Conservation (phyloP, 2,888 invertebrate genomes). For the Mycalesis mineus region DNA sequence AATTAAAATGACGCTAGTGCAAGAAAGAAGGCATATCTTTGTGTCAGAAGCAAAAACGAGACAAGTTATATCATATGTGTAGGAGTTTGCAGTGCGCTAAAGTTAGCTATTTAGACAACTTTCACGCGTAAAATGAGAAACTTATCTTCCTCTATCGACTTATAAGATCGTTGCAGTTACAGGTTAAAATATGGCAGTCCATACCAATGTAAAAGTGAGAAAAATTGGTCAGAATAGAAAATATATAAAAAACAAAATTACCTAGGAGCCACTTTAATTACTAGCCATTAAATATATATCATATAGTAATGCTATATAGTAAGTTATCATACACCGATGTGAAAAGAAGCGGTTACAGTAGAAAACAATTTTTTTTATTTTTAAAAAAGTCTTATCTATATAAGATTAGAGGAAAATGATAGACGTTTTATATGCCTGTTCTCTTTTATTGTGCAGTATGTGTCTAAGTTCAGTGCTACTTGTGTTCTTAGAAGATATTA, state of each 20-base stretch:
- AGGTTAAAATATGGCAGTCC: constrained; percentile 73
- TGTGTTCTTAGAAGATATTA: too few species aligned
- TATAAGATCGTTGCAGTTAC: constrained; percentile 41
- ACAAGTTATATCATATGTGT: too few species aligned
- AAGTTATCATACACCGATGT: constrained; percentile 60
- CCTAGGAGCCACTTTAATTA: constrained; percentile 45
- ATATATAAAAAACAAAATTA: constrained; percentile 40
- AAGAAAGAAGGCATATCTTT: too few species aligned
- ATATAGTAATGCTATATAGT: constrained; percentile 48
- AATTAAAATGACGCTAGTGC: too few species aligned
- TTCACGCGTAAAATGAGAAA: background rate
- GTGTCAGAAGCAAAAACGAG: too few species aligned
- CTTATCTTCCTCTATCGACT: background rate
- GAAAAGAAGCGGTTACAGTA: constrained; percentile 71
- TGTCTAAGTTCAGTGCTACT: too few species aligned
- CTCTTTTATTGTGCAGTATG: too few species aligned
- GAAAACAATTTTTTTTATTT: constrained; percentile 63
- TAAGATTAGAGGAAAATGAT: background rate
- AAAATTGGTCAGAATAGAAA: constrained; percentile 73
- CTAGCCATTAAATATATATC: constrained; percentile 51
- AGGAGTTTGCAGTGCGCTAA: background rate
- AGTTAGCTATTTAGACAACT: background rate
- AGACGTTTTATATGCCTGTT: too few species aligned
- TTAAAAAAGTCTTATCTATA: constrained; percentile 58
- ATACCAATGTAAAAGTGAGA: constrained; percentile 70